These are phyloP conservation scores for Mormyrus proboscirostris DNA, from an alignment of 2,797 vertebrate genomes.

Conservation along the genomic window DNA sequence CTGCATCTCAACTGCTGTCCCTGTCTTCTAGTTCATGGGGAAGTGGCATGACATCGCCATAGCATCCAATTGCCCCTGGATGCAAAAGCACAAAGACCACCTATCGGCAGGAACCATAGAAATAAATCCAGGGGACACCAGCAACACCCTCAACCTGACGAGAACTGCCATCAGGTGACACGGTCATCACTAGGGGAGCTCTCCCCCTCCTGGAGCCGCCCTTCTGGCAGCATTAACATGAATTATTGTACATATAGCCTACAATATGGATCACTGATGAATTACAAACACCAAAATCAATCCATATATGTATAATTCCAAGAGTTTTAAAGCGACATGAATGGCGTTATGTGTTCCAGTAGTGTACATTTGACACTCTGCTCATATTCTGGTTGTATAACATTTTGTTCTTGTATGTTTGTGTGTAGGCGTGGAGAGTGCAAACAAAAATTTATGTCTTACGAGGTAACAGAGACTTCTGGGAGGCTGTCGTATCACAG, in stretches of 20 bases:
- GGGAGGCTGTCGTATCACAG: constrained; percentile 53
- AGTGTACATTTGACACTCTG: not conserved
- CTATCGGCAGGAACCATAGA: constrained; percentile 62
- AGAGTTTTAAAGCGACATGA: not conserved
- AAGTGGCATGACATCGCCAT: constrained; percentile 77
- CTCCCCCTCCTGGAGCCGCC: not conserved
- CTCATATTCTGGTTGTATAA: not conserved
- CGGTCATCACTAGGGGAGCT: not conserved
- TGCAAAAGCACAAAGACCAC: constrained; percentile 49
- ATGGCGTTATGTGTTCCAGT: not conserved
- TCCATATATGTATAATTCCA: not conserved
- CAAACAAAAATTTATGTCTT: constrained; percentile 44
- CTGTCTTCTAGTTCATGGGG: constrained; percentile 68
- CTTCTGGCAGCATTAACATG: not conserved
- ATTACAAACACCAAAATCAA: not conserved
- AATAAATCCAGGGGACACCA: constrained; percentile 41
- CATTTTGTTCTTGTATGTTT: not conserved
- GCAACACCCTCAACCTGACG: constrained; percentile 42
- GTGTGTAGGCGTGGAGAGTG: constrained; percentile 51
- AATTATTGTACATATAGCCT: not conserved
- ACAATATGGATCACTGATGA: not conserved
- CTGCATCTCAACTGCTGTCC: not conserved
- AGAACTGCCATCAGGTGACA: constrained; percentile 42
- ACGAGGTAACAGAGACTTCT: constrained; percentile 52
- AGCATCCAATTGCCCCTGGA: constrained; percentile 60